These are phyloP conservation scores for Eupithecia exiguata DNA, from an alignment of 2,888 invertebrate species.

Conservation along the genomic window DNA sequence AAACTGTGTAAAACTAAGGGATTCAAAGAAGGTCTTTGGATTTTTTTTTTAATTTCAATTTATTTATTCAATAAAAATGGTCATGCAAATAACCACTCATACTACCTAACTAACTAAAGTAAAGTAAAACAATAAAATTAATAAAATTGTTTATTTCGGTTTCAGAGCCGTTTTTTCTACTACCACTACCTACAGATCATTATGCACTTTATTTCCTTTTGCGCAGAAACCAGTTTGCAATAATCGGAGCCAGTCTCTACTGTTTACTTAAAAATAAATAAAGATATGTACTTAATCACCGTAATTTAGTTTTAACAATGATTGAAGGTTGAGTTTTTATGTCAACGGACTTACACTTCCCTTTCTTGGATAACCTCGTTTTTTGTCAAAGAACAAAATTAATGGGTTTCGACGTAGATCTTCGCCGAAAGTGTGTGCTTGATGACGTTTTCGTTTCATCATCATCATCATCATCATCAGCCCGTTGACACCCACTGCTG, in stretches of 20 bases:
- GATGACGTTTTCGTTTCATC: too few species aligned
- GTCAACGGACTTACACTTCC: conserved; percentile 4
- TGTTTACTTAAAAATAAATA: conserved; percentile 45
- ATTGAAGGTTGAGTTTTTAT: conserved; percentile 26
- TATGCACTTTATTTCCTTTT: conserved; percentile 54
- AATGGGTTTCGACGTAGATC: not conserved
- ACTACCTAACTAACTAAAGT: too few species aligned
- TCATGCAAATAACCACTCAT: too few species aligned
- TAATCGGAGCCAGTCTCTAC: conserved; percentile 50
- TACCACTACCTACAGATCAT: conserved; percentile 55
- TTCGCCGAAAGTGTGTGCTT: too few species aligned
- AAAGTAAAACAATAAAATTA: too few species aligned
- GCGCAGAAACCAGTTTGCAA: conserved; percentile 57
- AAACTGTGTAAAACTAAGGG: too few species aligned
- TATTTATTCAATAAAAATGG: too few species aligned
- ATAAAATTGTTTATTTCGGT: not conserved
- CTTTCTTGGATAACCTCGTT: not conserved
- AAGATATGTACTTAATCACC: conserved; percentile 37
- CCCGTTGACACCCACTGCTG: too few species aligned
- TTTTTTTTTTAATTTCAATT: too few species aligned
- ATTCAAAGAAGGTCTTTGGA: too few species aligned
- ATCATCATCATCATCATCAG: too few species aligned
- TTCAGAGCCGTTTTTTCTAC: conserved; percentile 38
- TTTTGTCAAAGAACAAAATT: not conserved
- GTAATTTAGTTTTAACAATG: conserved; percentile 39